phyloP scores from a whole-genome alignment of 2,797 vertebrate species.

The Coregonus ussuriensis region DNA sequence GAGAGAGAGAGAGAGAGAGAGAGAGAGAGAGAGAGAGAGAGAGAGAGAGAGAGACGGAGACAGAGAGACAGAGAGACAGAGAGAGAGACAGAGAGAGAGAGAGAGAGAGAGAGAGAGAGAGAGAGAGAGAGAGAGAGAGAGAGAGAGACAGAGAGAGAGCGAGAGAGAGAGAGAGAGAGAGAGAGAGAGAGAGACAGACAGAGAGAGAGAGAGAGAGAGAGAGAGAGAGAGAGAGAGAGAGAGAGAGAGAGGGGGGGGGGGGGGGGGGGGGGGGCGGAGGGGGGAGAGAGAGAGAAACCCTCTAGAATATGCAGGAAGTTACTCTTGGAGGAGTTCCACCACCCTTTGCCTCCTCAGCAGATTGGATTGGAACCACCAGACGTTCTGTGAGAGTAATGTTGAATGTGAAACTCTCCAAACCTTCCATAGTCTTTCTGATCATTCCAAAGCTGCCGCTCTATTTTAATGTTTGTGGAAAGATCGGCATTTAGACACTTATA shows the following conservation, averaged over 20 bases:
- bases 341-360: constrained; percentile 52
- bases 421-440: constrained; percentile 23
- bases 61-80: constrained; percentile 4
- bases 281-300: constrained; percentile 35
- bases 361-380: constrained; percentile 56
- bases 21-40: too few relatives aligned
- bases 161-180: neutral
- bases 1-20: too few relatives aligned
- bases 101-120: constrained; percentile 10
- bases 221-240: too few relatives aligned
- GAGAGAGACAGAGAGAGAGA: neutral
- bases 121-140: neutral
- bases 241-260: too few relatives aligned
- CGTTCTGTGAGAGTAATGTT: constrained; percentile 51
- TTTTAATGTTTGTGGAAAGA: constrained; percentile 16
- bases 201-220: constrained; percentile 11
- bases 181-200: neutral
- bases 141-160: neutral
- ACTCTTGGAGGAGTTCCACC: constrained; percentile 65
- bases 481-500: constrained; percentile 29
- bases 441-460: constrained; percentile 33
- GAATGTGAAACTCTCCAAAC: constrained; percentile 38
- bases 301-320: constrained; percentile 70
- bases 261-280: neutral
- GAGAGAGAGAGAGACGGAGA: neutral